Evolutionary conservation across 1,140 invertebrate genomes (phyloP).

Genomic region (Ceratosolen fusciceps): DNA sequence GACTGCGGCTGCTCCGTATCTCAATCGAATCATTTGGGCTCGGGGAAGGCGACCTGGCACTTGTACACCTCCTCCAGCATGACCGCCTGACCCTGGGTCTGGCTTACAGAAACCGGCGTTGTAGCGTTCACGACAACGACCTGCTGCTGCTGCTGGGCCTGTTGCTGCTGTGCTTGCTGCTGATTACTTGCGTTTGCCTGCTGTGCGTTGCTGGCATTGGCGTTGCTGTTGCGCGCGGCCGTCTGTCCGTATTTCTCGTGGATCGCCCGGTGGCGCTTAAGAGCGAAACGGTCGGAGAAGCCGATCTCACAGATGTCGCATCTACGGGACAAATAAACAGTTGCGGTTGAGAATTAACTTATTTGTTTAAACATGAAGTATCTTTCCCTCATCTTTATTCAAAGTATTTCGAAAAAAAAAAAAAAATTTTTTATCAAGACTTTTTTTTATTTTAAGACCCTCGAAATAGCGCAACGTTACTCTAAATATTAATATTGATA

Average conservation of each 20-base stretch:
- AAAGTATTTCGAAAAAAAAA: too few species aligned
- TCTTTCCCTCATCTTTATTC: constrained; percentile 38
- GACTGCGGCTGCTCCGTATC: constrained; percentile 28
- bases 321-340: constrained; percentile 65
- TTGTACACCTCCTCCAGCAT: constrained; percentile 72
- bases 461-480: too few species aligned
- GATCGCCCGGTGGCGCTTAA: constrained; percentile 83
- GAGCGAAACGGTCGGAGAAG: constrained; percentile 85
- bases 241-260: constrained; percentile 83
- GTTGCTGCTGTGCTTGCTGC: constrained; percentile 62
- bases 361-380: constrained; percentile 25
- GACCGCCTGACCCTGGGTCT: constrained; percentile 67
- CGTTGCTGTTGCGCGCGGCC: constrained; percentile 66
- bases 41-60: constrained; percentile 72
- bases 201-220: constrained; percentile 64
- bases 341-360: constrained; percentile 31
- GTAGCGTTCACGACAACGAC: constrained; percentile 69
- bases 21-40: constrained; percentile 71
- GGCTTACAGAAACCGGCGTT: constrained; percentile 68
- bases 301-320: constrained; percentile 91
- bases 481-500: too few species aligned
- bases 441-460: background rate
- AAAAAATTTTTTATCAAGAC: too few species aligned
- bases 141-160: constrained; percentile 62
- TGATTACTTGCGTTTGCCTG: constrained; percentile 64